Percentiles rank a stretch among this genome's conserved stretches.
These are phyloP conservation scores for Alloplasta piceator DNA, from an alignment of 2,888 invertebrate species.

Conservation along the genomic window DNA sequence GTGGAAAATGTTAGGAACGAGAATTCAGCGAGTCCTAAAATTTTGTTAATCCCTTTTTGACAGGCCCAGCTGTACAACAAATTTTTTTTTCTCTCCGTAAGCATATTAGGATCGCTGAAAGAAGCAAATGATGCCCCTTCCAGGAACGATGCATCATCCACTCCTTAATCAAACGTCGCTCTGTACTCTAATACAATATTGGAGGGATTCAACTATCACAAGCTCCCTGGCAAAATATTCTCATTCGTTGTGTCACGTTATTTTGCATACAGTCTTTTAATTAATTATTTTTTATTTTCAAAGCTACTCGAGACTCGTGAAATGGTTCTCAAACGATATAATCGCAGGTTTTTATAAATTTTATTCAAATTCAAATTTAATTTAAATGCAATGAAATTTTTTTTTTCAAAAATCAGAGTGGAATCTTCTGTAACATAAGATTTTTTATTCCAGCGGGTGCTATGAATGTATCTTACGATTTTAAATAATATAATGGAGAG, in stretches of 20 bases:
- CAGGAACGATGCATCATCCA: constrained; percentile 65
- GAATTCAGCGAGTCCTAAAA: constrained; percentile 8
- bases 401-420: too few species aligned
- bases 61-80: constrained; percentile 41
- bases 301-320: constrained; percentile 11
- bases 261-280: constrained; percentile 42
- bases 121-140: constrained; percentile 46
- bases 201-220: constrained; percentile 51
- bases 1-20: constrained; percentile 47
- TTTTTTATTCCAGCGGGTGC: too few species aligned
- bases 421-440: too few species aligned
- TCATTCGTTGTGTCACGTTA: constrained; percentile 30
- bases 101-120: constrained; percentile 32
- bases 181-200: constrained; percentile 56
- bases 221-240: constrained; percentile 54
- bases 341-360: too few species aligned
- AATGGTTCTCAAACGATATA: constrained; percentile 42
- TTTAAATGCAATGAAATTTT: too few species aligned
- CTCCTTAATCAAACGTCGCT: constrained; percentile 63
- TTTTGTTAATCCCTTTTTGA: constrained; percentile 42
- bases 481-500: too few species aligned
- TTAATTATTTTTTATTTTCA: constrained; percentile 20
- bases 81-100: constrained; percentile 43
- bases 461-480: too few species aligned
- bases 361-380: too few species aligned